Percentiles rank a stretch among this genome's conserved stretches.
phyloP scores from a whole-genome alignment of 2,888 invertebrate species.

The Sisyra terminalis region DNA sequence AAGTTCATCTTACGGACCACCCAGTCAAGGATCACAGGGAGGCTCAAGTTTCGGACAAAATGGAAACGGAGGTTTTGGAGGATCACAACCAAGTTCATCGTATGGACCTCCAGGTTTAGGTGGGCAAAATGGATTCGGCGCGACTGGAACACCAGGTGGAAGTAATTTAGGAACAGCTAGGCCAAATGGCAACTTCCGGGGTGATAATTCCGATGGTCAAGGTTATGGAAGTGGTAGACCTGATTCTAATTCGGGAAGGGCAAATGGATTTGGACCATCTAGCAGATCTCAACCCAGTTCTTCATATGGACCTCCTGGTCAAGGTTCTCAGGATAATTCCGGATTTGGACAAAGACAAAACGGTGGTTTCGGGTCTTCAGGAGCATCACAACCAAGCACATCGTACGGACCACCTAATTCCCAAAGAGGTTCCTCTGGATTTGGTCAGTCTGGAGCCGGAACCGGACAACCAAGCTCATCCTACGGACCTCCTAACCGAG shows the following conservation, averaged over 20 bases:
- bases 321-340: slow-evolving; percentile 11
- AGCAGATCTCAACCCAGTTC: slow-evolving; percentile 6
- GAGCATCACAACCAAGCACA: slow-evolving; percentile 10
- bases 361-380: slow-evolving; percentile 11
- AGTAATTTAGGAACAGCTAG: slow-evolving; percentile 16
- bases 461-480: slow-evolving; percentile 13
- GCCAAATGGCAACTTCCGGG: slow-evolving; percentile 10
- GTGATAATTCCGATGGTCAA: slow-evolving; percentile 12
- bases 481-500: slow-evolving; percentile 23
- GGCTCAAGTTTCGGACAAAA: slow-evolving; percentile 15
- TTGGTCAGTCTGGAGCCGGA: slow-evolving; percentile 9
- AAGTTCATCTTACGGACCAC: slow-evolving; percentile 25
- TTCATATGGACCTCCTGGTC: slow-evolving; percentile 16
- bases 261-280: slow-evolving; percentile 15
- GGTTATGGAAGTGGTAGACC: slow-evolving; percentile 4
- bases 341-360: slow-evolving; percentile 14
- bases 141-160: slow-evolving; percentile 24
- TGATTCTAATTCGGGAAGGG: slow-evolving; percentile 11
- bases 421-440: slow-evolving; percentile 9
- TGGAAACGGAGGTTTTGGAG: slow-evolving; percentile 16
- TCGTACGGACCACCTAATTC: slow-evolving; percentile 22
- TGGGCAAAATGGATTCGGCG: slow-evolving; percentile 12
- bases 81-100: slow-evolving; percentile 11
- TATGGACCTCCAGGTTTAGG: slow-evolving; percentile 14
- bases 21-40: slow-evolving; percentile 16